phyloP scores from a whole-genome alignment of 2,797 vertebrate genomes.

The Buceros bicornis region DNA sequence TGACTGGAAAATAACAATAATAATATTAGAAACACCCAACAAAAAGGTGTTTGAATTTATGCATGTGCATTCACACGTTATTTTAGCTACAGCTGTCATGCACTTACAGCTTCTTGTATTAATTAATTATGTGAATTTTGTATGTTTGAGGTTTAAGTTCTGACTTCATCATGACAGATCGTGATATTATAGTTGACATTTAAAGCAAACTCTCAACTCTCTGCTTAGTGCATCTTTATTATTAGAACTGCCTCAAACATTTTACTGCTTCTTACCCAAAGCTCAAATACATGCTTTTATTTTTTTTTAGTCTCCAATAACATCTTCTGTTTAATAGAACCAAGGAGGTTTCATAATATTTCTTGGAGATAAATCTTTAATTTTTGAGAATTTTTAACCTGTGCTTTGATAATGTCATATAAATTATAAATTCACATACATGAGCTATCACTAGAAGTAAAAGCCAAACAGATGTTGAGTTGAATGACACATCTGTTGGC shows the following conservation, averaged over 20 bases:
- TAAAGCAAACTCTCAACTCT: neutral
- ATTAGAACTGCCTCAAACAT: neutral
- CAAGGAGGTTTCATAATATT: neutral
- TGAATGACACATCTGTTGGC: constrained; percentile 72
- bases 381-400: constrained; percentile 1
- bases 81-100: neutral
- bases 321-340: neutral
- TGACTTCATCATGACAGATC: neutral
- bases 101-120: neutral
- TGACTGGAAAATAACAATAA: neutral
- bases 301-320: neutral
- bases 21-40: neutral
- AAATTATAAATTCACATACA: constrained; percentile 46
- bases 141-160: neutral
- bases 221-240: neutral
- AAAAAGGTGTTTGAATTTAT: neutral
- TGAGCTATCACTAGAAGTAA: constrained; percentile 27
- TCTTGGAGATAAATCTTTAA: neutral
- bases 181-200: neutral
- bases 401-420: constrained; percentile 38
- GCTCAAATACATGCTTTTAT: neutral
- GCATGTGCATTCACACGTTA: neutral
- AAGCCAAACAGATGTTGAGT: constrained; percentile 67
- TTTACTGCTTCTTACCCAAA: neutral
- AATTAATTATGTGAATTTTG: neutral